Evolutionary conservation across 2,797 vertebrate genomes (phyloP).

Genomic region (Mormyrops attenuatus): DNA sequence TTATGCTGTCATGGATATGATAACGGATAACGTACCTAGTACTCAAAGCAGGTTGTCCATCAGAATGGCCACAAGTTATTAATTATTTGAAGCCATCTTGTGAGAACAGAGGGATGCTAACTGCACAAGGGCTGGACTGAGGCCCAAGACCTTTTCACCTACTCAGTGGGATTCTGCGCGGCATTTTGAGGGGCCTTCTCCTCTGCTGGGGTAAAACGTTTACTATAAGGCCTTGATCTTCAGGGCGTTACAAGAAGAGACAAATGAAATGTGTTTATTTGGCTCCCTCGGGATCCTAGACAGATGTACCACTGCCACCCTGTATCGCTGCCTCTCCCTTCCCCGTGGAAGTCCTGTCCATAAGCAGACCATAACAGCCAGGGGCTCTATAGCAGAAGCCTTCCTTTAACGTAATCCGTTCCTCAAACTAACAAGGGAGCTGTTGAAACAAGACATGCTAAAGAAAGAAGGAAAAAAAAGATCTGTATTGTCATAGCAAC

Average conservation of each 20-base stretch:
- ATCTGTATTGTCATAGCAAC: not conserved
- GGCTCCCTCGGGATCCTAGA: not conserved
- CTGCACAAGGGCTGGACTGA: not conserved
- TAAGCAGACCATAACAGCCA: not conserved
- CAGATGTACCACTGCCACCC: not conserved
- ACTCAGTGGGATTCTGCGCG: not conserved
- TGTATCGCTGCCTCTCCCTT: not conserved
- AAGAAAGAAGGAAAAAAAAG: not conserved
- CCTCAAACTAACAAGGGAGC: not conserved
- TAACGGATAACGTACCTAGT: not conserved
- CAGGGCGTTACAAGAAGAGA: not conserved
- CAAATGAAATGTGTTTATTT: slow-evolving; percentile 9
- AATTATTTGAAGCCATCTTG: not conserved
- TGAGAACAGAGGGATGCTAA: not conserved
- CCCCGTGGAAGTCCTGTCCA: not conserved
- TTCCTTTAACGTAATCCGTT: not conserved
- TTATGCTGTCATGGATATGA: not conserved
- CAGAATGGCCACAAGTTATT: not conserved
- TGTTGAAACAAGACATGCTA: not conserved
- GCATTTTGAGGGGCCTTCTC: not conserved
- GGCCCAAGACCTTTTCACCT: not conserved
- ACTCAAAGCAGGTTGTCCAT: not conserved
- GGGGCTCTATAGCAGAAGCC: not conserved
- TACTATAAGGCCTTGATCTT: not conserved
- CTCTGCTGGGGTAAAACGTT: not conserved